Percentiles rank a stretch among this genome's conserved stretches.
These are phyloP conservation scores for Pollachius pollachius DNA, from an alignment of 2,113 vertebrate species.

Conservation along the genomic window DNA sequence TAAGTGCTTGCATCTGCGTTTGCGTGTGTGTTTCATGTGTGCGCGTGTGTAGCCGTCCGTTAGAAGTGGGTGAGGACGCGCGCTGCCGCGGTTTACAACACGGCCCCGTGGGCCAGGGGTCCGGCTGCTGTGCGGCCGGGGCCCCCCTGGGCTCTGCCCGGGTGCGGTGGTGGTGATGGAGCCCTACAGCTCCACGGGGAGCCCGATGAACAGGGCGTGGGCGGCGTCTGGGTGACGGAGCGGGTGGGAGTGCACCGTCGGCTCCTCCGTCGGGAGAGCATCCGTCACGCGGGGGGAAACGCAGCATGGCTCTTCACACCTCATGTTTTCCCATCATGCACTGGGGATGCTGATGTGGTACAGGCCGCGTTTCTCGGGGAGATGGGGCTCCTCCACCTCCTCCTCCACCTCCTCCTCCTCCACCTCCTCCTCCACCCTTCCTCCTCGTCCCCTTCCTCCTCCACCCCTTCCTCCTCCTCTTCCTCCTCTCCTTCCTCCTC, in stretches of 20 bases:
- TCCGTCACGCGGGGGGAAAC: slow-evolving; percentile 20
- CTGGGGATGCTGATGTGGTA: too few species aligned
- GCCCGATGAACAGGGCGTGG: too few species aligned
- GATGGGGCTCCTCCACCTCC: too few species aligned
- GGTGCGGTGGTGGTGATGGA: not conserved
- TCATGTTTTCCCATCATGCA: not conserved
- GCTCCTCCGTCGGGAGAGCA: slow-evolving; percentile 18
- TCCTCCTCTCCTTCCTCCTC: too few species aligned
- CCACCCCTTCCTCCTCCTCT: too few species aligned
- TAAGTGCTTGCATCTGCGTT: slow-evolving; percentile 21
- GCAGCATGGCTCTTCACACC: not conserved
- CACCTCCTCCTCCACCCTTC: too few species aligned
- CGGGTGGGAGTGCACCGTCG: too few species aligned
- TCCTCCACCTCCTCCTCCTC: not conserved
- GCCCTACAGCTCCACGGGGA: too few species aligned
- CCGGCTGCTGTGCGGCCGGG: slow-evolving; percentile 3
- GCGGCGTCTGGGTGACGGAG: not conserved
- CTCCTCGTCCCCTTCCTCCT: too few species aligned
- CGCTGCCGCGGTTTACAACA: slow-evolving; percentile 42
- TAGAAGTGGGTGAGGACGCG: slow-evolving; percentile 42
- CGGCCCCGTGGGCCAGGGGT: slow-evolving; percentile 23
- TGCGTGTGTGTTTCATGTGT: not conserved
- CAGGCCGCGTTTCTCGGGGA: too few species aligned
- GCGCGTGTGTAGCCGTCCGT: slow-evolving; percentile 18
- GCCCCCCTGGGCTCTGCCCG: slow-evolving; percentile 1